Base-by-base conservation (phyloP, 2,113 vertebrate species). In the Ceyx melanurus region DNA sequence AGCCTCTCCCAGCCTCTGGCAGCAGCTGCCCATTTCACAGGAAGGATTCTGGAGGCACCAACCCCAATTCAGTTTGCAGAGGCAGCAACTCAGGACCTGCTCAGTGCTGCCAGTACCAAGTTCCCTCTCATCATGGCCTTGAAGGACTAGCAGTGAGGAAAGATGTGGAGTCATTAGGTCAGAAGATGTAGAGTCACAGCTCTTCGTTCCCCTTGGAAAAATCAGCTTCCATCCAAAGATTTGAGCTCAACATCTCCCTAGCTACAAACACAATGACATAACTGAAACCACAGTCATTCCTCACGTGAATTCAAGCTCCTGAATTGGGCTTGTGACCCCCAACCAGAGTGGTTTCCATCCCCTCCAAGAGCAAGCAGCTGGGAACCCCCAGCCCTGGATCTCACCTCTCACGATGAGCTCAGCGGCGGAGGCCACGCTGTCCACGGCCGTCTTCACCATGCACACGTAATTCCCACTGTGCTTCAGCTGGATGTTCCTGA, bases 401-500 rank as follows among this genome's bases (percentile, higher is more conserved):
- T 89, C 97, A 99, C 99, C 99, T 99, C 99, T 96, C 25, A 99
- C 99, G 21, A 99, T 98, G 54, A 99, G 96, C 50, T 99, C 98
- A 0, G 99, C 99, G 8, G 98, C 98, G 10, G 98, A 98, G 12
- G 99, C 99, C 81, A 99, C 97, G 3, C 98, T 99, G 92, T 99
- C 99, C 83, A 99, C 99, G 6, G 98, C 98, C 0, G 99, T 99
- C 94, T 98, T 98, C 60, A 99, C 98, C 94, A 98, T 97, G 26
- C 99, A 99, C 35, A 99, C 98, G 0, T 99, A 99, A 77, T 98
- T 98, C 31, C 99, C 99, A 35, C 98, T 98, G 11, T 99, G 99
- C 61, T 98, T 98, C 90, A 99, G 97, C 96, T 99, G 99, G 92
- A 99, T 99, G 97, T 99, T 99, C 78, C 99, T 98, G 93, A 99